Percentiles rank a stretch among this genome's conserved stretches.
These are phyloP conservation scores for Raphicerus campestris DNA, from an alignment of 2,113 vertebrate genomes.

Conservation along the genomic window DNA sequence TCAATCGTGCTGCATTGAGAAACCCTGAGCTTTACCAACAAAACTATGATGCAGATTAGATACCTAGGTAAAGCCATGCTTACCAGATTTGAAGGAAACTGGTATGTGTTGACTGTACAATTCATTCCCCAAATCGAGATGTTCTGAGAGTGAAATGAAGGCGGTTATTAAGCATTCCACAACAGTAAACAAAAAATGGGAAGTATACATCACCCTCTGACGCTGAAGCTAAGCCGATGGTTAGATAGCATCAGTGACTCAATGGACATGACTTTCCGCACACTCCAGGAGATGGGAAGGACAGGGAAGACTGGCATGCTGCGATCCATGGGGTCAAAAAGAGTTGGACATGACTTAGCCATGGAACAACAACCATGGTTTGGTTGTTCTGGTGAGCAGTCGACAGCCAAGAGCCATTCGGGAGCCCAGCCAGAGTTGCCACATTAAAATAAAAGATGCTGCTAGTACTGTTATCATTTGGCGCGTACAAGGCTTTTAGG, in stretches of 20 bases:
- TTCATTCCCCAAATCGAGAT: background rate
- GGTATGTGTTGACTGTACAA: background rate
- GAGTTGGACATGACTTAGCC: background rate
- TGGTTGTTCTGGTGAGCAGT: background rate
- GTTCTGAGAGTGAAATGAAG: background rate
- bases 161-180: background rate
- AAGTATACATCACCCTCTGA: background rate
- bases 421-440: background rate
- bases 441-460: background rate
- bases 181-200: background rate
- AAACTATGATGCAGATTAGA: background rate
- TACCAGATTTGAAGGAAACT: background rate
- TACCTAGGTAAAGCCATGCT: background rate
- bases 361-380: rapidly evolving
- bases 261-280: background rate
- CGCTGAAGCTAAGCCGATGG: background rate
- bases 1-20: background rate
- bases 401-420: background rate
- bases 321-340: background rate
- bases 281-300: background rate
- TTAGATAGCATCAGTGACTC: background rate
- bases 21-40: background rate
- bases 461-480: background rate
- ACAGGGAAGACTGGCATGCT: background rate
- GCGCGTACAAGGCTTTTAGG: background rate